Percentiles rank a stretch among this genome's conserved stretches.
These are phyloP conservation scores for Artibeus jamaicensis DNA, from an alignment of 2,797 vertebrate species.

Conservation along the genomic window DNA sequence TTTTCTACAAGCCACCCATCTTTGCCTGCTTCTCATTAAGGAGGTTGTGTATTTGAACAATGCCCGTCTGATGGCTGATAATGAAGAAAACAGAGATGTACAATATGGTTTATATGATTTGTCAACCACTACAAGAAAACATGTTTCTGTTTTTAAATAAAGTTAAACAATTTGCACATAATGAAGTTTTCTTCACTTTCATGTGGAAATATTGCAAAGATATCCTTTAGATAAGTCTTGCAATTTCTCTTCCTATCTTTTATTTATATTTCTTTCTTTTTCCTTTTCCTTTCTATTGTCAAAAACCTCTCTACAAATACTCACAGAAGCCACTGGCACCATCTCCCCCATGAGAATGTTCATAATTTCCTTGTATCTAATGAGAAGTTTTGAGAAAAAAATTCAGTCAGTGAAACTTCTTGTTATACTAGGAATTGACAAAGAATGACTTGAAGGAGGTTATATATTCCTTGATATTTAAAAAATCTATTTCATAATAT, in stretches of 20 bases:
- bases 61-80: constrained; percentile 46
- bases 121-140: constrained; percentile 66
- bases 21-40: constrained; percentile 71
- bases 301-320: not conserved
- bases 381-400: not conserved
- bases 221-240: not conserved
- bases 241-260: not conserved
- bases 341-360: not conserved
- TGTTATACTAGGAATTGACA: not conserved
- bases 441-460: not conserved
- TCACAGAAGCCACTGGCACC: not conserved
- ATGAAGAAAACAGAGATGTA: constrained; percentile 74
- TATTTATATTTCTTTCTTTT: not conserved
- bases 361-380: not conserved
- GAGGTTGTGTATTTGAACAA: constrained; percentile 68
- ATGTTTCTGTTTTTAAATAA: constrained; percentile 76
- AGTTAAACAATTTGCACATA: constrained; percentile 53
- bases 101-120: constrained; percentile 70
- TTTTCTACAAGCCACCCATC: not conserved
- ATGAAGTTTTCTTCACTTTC: constrained; percentile 67
- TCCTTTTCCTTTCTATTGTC: not conserved
- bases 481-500: constrained; percentile 68
- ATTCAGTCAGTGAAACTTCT: not conserved
- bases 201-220: constrained; percentile 27
- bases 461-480: constrained; percentile 34